These are phyloP conservation scores for Sicus ferrugineus DNA, from an alignment of 2,888 invertebrate species.

Conservation along the genomic window DNA sequence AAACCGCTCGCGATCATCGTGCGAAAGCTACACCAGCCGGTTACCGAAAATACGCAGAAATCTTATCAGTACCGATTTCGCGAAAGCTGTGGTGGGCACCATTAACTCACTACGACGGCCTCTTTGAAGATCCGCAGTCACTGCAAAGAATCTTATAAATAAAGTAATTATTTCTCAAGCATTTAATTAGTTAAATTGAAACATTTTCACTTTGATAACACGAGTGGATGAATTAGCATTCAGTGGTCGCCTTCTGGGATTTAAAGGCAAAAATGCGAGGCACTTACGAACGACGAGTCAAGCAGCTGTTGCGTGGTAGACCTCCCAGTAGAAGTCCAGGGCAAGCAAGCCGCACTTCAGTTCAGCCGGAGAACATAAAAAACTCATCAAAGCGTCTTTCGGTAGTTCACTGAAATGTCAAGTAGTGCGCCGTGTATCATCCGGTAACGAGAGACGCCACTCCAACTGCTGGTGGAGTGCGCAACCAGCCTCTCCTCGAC, in stretches of 20 bases:
- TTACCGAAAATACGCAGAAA: background rate
- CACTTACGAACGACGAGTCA: background rate
- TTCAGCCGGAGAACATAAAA: background rate
- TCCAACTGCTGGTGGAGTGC: background rate
- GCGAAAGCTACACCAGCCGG: background rate
- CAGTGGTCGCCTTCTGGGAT: background rate
- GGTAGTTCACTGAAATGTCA: background rate
- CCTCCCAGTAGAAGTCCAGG: background rate
- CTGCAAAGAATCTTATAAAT: background rate
- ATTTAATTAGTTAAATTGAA: background rate
- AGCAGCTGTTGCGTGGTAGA: background rate
- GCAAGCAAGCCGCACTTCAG: background rate
- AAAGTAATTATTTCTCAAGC: background rate
- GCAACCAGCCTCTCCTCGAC: background rate
- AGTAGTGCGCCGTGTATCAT: background rate
- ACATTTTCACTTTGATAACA: background rate
- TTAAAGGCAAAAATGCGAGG: background rate
- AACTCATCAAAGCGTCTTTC: background rate
- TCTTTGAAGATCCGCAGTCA: conserved; percentile 18
- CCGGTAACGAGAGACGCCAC: background rate
- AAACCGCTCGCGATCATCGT: background rate
- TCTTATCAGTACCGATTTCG: conserved; percentile 11
- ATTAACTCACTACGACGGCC: background rate
- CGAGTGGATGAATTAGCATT: background rate
- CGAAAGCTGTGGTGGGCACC: conserved; percentile 8